These are phyloP conservation scores for Bubo scandiacus DNA, from an alignment of 2,113 vertebrate species.

Conservation along the genomic window DNA sequence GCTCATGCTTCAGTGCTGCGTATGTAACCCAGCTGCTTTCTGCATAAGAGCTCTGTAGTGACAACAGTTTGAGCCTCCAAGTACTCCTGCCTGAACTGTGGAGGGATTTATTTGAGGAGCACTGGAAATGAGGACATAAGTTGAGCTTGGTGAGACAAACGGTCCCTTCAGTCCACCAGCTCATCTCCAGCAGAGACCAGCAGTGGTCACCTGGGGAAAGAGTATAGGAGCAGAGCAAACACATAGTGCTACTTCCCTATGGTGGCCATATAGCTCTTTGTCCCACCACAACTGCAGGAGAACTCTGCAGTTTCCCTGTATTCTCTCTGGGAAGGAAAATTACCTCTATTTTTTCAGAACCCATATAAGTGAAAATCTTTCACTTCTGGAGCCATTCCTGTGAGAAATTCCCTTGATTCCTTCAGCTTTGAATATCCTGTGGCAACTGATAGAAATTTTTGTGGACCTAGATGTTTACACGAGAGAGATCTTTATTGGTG, in stretches of 20 bases:
- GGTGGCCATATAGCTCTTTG: not conserved
- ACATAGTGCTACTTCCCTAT: fast-evolving
- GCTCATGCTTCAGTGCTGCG: not conserved
- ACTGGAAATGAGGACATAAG: fast-evolving
- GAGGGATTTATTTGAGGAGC: not conserved
- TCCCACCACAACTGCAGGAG: not conserved
- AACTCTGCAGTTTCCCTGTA: not conserved
- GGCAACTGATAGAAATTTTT: not conserved
- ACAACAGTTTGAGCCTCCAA: not conserved
- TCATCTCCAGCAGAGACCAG: not conserved
- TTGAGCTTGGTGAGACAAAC: not conserved
- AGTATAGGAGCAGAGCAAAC: not conserved
- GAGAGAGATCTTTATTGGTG: fast-evolving
- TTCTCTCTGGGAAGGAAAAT: not conserved
- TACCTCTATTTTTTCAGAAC: not conserved
- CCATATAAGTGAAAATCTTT: not conserved
- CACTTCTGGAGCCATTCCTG: not conserved
- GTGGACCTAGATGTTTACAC: not conserved
- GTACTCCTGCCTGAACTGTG: not conserved
- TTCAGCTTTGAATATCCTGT: not conserved
- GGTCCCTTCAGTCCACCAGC: not conserved
- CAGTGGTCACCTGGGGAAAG: not conserved
- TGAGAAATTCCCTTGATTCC: not conserved
- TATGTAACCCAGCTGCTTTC: not conserved
- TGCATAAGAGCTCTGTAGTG: not conserved